Base-by-base conservation (phyloP, 2,888 invertebrate genomes). In the Orthosia incerta region DNA sequence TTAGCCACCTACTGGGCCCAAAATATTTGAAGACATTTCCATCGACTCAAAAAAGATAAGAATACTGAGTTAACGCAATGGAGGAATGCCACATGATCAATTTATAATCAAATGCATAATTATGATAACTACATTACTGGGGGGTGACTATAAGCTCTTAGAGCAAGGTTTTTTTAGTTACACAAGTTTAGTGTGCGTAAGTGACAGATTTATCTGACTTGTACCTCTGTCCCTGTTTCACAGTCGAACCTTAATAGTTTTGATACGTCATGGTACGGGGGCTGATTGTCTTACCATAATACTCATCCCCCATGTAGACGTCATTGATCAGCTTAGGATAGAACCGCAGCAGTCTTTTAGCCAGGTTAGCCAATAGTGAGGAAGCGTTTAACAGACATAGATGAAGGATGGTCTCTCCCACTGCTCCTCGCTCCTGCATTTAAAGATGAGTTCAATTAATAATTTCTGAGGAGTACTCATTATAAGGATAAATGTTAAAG, bases 321-420 rank as follows among this genome's bases (percentile, higher is more conserved):
- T 99, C 99, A 91, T 99, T 98, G 89, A 99, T 99, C 26, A 99
- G 97, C 91, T 99, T 99, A 0, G 99, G 99, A 95, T 99, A 99
- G 91, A 98, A 98, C 65, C 98, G 97, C 12, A 99, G 95, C 45
- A 99, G 96, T 73, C 99, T 96, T 94, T 99, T 99, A 0, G 99
- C 99, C 69, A 99, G 97, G 91, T 99, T 99, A 1, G 98, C 98
- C 91, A 99, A 98, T 61, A 99, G 96, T 0, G 99, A 98, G 0
- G 99, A 98, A 0, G 99, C 99, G 89, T 99, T 98, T 45, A 99
- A 96, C 71, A 99, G 96, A 91, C 99, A 99, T 48, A 99, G 96
- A 93, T 99, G 99, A 18, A 99, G 96, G 79, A 99, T 98, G 0
- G 99, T 98, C 95, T 99, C 99, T 0, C 99, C 99, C 0, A 99